Percentiles rank a stretch among this genome's conserved stretches.
Evolutionary conservation across 2,113 vertebrate genomes (phyloP).

Genomic region (Sigmodon hispidus): DNA sequence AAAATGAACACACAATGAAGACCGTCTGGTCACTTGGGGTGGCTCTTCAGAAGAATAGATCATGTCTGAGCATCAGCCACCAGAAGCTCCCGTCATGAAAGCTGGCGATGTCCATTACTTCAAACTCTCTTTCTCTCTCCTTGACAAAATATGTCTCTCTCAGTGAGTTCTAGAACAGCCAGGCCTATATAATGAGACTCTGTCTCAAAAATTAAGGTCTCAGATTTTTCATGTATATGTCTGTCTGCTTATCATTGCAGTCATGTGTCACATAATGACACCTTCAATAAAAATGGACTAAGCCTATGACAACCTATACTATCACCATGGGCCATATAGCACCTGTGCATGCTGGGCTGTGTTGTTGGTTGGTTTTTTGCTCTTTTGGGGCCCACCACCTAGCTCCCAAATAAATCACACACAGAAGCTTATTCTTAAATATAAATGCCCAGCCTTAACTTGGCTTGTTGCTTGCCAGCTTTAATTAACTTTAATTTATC

Average conservation of each 20-base stretch:
- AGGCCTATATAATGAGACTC: neutral
- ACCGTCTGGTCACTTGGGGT: neutral
- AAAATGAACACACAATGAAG: neutral
- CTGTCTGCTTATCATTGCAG: too few relatives aligned
- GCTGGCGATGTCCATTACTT: neutral
- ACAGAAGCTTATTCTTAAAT: too few relatives aligned
- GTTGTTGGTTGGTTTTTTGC: too few relatives aligned
- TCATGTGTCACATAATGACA: neutral
- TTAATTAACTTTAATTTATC: too few relatives aligned
- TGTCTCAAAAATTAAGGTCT: neutral
- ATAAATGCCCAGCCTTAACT: too few relatives aligned
- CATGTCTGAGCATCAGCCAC: neutral
- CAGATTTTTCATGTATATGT: neutral
- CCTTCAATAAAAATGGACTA: neutral
- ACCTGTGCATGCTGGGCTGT: too few relatives aligned
- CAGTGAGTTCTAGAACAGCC: neutral
- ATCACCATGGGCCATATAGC: neutral
- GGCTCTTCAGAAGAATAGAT: neutral
- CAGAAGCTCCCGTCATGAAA: neutral
- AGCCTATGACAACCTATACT: neutral
- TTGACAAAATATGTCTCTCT: neutral
- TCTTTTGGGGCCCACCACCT: too few relatives aligned
- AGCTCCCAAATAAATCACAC: too few relatives aligned
- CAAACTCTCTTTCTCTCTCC: too few relatives aligned
- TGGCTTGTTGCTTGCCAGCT: too few relatives aligned